Evolutionary conservation across 2,113 vertebrate genomes (phyloP).

Genomic region (Nerophis ophidion): DNA sequence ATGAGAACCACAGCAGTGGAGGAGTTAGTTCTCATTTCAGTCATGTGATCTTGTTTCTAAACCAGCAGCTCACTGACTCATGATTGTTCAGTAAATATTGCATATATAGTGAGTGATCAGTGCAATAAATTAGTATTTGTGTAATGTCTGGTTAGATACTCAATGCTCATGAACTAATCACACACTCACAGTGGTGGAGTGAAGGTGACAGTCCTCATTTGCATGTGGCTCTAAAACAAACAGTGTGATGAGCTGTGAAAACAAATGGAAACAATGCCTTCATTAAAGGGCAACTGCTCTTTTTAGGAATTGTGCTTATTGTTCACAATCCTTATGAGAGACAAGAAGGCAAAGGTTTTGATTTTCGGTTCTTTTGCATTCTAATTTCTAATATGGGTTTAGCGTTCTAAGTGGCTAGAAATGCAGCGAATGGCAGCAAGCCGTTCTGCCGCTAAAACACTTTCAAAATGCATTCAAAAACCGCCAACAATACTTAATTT

Average conservation of each 20-base stretch:
- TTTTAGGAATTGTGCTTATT: too few species aligned
- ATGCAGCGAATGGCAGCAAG: too few species aligned
- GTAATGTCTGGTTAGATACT: conserved; percentile 27
- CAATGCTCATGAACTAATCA: conserved; percentile 43
- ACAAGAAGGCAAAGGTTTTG: too few species aligned
- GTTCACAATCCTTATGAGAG: too few species aligned
- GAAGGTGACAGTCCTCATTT: conserved; percentile 63
- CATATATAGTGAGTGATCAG: not conserved
- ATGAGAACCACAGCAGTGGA: conserved; percentile 2
- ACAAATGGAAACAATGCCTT: not conserved
- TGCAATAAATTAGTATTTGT: not conserved
- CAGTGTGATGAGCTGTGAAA: conserved; percentile 6
- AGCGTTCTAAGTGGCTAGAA: too few species aligned
- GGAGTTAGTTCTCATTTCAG: conserved; percentile 2
- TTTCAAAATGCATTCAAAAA: too few species aligned
- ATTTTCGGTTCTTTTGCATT: too few species aligned
- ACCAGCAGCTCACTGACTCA: conserved; percentile 1
- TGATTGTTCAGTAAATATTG: conserved; percentile 2
- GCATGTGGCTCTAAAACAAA: conserved; percentile 41
- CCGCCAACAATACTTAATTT: too few species aligned
- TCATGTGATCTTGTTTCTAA: conserved; percentile 5
- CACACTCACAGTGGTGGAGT: conserved; percentile 23
- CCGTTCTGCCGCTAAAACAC: too few species aligned
- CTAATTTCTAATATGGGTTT: too few species aligned
- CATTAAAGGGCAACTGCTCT: not conserved